A percentile compares a stretch with the other conserved stretches of the same genome.
phyloP scores from a whole-genome alignment of 1,140 invertebrate species.

The Pseudoatta argentina region DNA sequence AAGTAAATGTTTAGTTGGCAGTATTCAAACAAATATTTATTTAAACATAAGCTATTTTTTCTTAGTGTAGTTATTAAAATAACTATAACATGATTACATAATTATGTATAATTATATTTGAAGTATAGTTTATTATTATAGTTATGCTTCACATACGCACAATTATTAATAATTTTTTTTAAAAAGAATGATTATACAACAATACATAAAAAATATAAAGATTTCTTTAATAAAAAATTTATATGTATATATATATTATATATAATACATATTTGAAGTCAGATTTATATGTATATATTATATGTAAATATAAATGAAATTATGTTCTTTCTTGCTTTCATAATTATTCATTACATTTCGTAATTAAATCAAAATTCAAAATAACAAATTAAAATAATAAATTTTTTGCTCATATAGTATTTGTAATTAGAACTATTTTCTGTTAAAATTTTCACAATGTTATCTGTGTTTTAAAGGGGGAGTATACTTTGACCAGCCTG shows the following conservation, averaged over 20 bases:
- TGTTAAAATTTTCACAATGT: background rate
- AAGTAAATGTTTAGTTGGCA: too few relatives aligned
- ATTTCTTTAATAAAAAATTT: background rate
- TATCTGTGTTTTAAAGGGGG: conserved; percentile 62
- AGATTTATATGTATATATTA: too few relatives aligned
- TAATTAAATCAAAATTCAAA: background rate
- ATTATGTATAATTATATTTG: background rate
- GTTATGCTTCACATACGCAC: background rate
- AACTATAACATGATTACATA: background rate
- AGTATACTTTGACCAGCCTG: too few relatives aligned
- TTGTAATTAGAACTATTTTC: background rate
- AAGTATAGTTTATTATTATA: background rate
- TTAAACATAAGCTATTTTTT: too few relatives aligned
- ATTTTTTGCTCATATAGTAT: background rate
- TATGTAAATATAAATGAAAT: too few relatives aligned
- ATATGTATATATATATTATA: background rate
- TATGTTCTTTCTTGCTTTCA: background rate
- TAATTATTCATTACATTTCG: too few relatives aligned
- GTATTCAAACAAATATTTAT: too few relatives aligned
- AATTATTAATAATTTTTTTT: background rate
- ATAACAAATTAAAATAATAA: background rate
- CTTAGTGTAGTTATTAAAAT: background rate
- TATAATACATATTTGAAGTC: too few relatives aligned
- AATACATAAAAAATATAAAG: background rate
- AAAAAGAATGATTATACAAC: background rate